These are phyloP conservation scores for Anneissia japonica DNA, from an alignment of 35 echinoderm and acorn worm species.

Conservation along the genomic window DNA sequence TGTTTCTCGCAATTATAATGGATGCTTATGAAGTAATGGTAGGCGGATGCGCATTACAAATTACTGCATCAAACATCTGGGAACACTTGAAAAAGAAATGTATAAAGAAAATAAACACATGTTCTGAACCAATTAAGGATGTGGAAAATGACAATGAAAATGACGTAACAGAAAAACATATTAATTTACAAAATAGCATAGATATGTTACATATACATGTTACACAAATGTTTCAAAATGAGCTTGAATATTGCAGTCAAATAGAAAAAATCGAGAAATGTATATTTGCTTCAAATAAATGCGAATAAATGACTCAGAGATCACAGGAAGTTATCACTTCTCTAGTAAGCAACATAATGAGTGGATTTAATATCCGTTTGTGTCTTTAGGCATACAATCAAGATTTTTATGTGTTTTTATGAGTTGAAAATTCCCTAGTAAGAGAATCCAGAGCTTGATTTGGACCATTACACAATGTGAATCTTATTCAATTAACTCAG, in stretches of 20 bases:
- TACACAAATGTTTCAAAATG: not conserved
- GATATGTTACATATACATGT: not conserved
- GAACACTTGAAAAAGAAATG: not conserved
- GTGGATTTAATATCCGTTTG: too few species aligned
- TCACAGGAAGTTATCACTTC: too few species aligned
- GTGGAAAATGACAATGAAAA: not conserved
- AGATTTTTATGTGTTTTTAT: too few species aligned
- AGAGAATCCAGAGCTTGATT: too few species aligned
- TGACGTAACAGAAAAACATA: not conserved
- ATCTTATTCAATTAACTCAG: too few species aligned
- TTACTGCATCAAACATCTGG: not conserved
- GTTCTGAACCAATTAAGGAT: not conserved
- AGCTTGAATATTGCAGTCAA: not conserved
- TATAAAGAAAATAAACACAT: not conserved
- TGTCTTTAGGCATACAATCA: too few species aligned
- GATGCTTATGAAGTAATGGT: constrained; percentile 47
- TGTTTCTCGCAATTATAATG: constrained; percentile 90
- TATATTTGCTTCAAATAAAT: too few species aligned
- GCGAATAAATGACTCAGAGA: too few species aligned
- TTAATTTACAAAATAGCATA: not conserved
- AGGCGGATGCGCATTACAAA: not conserved
- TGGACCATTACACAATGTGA: too few species aligned
- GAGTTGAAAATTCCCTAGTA: too few species aligned
- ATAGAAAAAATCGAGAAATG: not conserved
- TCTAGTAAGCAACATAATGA: too few species aligned